Evolutionary conservation across 1,140 invertebrate species (phyloP), one percentile per base, ranked within the genome.

Genomic region (Conopomorpha cramerella): DNA sequence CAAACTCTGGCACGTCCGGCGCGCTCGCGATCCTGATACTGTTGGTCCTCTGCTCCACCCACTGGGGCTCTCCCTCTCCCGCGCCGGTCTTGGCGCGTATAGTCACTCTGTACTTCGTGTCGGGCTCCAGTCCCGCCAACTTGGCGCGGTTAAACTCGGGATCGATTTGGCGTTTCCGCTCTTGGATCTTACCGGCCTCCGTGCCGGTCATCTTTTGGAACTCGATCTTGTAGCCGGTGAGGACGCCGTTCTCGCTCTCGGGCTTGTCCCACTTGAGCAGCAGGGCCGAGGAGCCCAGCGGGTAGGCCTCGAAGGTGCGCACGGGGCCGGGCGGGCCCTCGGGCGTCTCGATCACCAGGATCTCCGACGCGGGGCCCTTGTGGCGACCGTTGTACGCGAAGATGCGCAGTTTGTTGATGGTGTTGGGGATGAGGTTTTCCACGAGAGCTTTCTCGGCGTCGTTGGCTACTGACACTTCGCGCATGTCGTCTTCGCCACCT

Each of bases 271-370:
- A 99, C 33, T 84, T 85, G 1, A 99, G 73, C 33, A 88, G 84
- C 53, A 98, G 86, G 8, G 93, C 92, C 12, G 90, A 95, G 0
- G 92, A 91, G 8, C 95, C 95, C 56, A 95, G 82, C 0, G 91
- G 90, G 52, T 87, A 86, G 0, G 89, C 93, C 57, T 92, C 88
- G 32, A 83, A 77, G n/a, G 84, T 84, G 32, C 89, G 82, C 4
- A 98, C 93, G 2, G 93, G 88, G 8, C 93, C 95, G 1, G 96
- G 96, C 14, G 87, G 88, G 68, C 95, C 96, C 84, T 98, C 94
- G 1, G 92, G 92, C 6, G 92, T 98, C 28, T 88, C 81, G 58
- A 98, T 93, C 41, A 82, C 85, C 16, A 98, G 79, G 0, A 82
- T 82, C 46, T 94, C 88, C 49, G 93, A 96, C 1, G 89, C 80